Conservation (phyloP, 2,888 invertebrate genomes). For the Eurois occulta region DNA sequence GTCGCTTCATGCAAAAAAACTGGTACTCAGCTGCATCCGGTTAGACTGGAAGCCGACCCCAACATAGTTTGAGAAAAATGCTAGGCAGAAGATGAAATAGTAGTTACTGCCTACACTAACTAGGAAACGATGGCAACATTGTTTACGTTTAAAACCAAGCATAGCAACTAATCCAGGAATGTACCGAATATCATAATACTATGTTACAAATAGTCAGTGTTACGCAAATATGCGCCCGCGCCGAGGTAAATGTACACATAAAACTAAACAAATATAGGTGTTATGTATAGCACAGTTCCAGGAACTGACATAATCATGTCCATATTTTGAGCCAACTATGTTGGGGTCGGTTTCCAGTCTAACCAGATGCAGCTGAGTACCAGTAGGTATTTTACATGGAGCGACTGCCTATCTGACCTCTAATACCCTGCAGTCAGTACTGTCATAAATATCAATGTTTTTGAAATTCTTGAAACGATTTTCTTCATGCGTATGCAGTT, state of each 20-base stretch:
- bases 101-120: background rate
- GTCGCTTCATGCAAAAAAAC: no score
- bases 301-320: background rate
- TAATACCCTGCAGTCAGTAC: background rate
- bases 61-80: no score
- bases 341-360: background rate
- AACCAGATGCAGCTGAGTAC: background rate
- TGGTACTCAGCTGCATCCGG: no score
- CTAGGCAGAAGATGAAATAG: no score
- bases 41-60: no score
- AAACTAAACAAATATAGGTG: background rate
- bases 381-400: background rate
- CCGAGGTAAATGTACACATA: slow-evolving; percentile 41
- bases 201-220: slow-evolving; percentile 11
- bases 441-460: background rate
- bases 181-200: slow-evolving; percentile 5
- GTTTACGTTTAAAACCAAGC: slow-evolving; percentile 35
- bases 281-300: background rate
- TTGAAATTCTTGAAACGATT: no score
- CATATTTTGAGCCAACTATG: background rate
- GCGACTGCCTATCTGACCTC: background rate
- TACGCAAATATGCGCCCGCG: slow-evolving; percentile 36
- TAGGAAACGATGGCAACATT: slow-evolving; percentile 4
- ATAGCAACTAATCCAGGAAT: slow-evolving; percentile 21
- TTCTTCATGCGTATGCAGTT: no score